Percentiles rank a stretch among this genome's conserved stretches.
Conservation (phyloP, 2,797 vertebrate genomes). For the Eupleurogrammus muticus region DNA sequence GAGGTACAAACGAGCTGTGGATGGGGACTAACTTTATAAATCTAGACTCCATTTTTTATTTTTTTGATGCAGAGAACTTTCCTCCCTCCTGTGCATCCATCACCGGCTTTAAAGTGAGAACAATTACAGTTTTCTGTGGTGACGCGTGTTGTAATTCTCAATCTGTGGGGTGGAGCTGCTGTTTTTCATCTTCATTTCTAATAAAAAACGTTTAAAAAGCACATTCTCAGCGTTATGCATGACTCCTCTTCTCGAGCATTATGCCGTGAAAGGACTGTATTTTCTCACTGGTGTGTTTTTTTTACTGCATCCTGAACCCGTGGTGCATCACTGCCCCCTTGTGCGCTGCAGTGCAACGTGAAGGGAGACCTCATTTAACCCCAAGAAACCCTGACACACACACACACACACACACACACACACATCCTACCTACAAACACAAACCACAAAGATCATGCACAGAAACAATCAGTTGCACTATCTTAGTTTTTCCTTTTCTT, state of each 20-base stretch:
- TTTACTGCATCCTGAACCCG: not conserved
- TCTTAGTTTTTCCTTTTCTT: not conserved
- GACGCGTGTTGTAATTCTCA: conserved; percentile 1
- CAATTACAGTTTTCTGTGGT: not conserved
- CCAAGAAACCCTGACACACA: not conserved
- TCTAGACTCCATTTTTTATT: no score
- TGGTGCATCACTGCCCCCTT: conserved; percentile 63
- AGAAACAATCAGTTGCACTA: not conserved
- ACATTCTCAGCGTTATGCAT: conserved; percentile 7
- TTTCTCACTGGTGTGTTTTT: conserved; percentile 4
- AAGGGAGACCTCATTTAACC: conserved; percentile 11
- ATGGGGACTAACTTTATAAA: no score
- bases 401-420: conserved; percentile 1
- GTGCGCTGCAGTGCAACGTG: conserved; percentile 36
- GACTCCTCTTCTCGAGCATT: conserved; percentile 18
- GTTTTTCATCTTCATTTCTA: conserved; percentile 9
- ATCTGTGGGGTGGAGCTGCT: not conserved
- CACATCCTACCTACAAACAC: no score
- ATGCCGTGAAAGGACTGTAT: conserved; percentile 16
- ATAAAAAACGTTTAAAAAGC: no score
- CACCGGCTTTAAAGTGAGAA: conserved; percentile 16
- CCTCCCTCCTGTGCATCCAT: not conserved
- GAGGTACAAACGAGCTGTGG: no score
- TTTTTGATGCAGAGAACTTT: no score
- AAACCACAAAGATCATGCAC: not conserved